These are phyloP conservation scores for Baccha elongata DNA, from an alignment of 2,888 invertebrate species.

Conservation along the genomic window DNA sequence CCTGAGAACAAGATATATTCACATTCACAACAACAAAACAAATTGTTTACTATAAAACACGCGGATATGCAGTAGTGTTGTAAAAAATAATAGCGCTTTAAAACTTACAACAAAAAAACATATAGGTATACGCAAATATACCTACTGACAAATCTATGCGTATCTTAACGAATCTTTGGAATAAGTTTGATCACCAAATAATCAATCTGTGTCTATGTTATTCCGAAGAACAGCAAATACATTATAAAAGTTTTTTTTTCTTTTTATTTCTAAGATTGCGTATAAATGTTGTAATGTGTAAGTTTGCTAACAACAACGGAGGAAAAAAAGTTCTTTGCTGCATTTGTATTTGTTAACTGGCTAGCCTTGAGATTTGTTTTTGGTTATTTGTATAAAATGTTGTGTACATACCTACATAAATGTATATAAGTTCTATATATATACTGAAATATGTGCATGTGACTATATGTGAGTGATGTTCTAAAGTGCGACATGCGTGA, in stretches of 20 bases:
- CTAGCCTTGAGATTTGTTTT: slow-evolving; percentile 59
- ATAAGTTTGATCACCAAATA: slow-evolving; percentile 56
- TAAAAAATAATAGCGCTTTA: slow-evolving; percentile 33
- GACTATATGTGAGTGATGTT: slow-evolving; percentile 68
- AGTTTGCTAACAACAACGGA: slow-evolving; percentile 5
- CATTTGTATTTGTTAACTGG: slow-evolving; percentile 68
- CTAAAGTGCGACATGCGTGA: slow-evolving; percentile 66
- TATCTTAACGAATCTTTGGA: slow-evolving; percentile 39
- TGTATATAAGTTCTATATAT: slow-evolving; percentile 27
- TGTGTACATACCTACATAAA: not conserved
- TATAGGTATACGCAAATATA: not conserved
- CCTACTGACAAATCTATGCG: not conserved
- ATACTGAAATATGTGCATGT: slow-evolving; percentile 56
- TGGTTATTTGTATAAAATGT: slow-evolving; percentile 8
- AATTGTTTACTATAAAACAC: slow-evolving; percentile 38
- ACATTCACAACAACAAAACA: slow-evolving; percentile 39
- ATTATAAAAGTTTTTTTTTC: slow-evolving; percentile 20
- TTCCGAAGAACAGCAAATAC: slow-evolving; percentile 34
- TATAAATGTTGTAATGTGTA: slow-evolving; percentile 61
- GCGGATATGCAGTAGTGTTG: slow-evolving; percentile 48
- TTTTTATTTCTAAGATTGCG: slow-evolving; percentile 12
- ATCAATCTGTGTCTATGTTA: slow-evolving; percentile 43
- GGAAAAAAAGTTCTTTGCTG: slow-evolving; percentile 48
- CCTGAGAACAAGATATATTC: slow-evolving; percentile 63
- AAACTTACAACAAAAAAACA: slow-evolving; percentile 33